Base-by-base conservation (phyloP, 2,888 invertebrate genomes). In the Cataglyphis rosenhaueri region DNA sequence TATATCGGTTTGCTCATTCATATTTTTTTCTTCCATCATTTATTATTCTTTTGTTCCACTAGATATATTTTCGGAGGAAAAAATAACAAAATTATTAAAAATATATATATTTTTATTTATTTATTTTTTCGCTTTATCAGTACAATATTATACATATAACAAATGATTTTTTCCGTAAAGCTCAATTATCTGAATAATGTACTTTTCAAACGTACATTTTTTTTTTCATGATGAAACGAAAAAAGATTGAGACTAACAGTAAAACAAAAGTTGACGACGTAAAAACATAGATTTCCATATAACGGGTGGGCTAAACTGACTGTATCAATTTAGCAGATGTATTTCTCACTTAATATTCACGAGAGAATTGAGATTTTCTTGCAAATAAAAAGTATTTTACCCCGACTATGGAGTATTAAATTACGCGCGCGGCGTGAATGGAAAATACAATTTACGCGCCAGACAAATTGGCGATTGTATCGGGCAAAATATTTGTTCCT, bases 381-480 rank as follows among this genome's bases (percentile, higher is more conserved):
- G 65, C 52, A 55, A 35, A 21, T 25, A 65, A 75, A 65, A 75
- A 65, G 15, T 15, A 12, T 61, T 29, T 73, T 21, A 32, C 15
- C 9, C 21, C 6, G n/a, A 32, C 64, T 44, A 21, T 32, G 44
- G 21, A 32, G 12, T 25, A 25, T 44, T 44, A 44, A 74, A 64
- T 74, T 74, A 74, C 64, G 21, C 15, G 32, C 29, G 21, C 73
- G 18, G 41, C 18, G 41, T 25, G 18, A 61, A 61, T 32, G 41
- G 32, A 21, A 75, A 65, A 52, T 66, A 35, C 66, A 66, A 66
- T 52, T 66, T 66, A 66, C 65, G 25, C n/a, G 18, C n/a, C 66
- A 18, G 44, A 66, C 66, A 52, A 75, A 75, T 74, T 74, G 64
- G 64, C 74, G 44, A 74, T 62, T 74, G 74, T 62, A 32, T 64